Conservation (phyloP, 2,113 vertebrate species). For the Salminus brasiliensis region DNA sequence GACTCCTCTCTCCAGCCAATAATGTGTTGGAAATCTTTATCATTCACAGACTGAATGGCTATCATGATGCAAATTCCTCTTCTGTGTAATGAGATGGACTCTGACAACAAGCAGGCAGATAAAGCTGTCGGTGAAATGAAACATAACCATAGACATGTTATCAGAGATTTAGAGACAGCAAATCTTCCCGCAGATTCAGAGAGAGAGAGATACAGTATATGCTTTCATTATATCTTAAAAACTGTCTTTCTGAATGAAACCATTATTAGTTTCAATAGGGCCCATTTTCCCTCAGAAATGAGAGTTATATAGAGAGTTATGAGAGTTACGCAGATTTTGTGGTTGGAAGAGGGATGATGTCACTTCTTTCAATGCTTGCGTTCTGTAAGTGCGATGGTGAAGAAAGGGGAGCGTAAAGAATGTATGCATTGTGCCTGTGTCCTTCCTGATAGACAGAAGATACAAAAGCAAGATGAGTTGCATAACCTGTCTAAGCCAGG, state of each 20-base stretch:
- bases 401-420: not conserved
- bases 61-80: not conserved
- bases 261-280: slow-evolving; percentile 27
- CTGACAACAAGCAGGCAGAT: not conserved
- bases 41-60: not conserved
- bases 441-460: slow-evolving; percentile 7
- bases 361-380: slow-evolving; percentile 12
- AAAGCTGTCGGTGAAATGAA: slow-evolving; percentile 43
- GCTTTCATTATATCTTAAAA: not conserved
- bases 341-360: slow-evolving; percentile 40
- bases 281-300: slow-evolving; percentile 27
- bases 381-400: slow-evolving; percentile 21
- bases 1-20: not conserved
- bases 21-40: not conserved
- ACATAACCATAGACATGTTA: slow-evolving; percentile 57
- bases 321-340: slow-evolving; percentile 34
- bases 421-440: not conserved
- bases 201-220: not conserved
- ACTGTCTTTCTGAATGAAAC: not conserved
- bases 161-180: not conserved
- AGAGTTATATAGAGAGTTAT: slow-evolving; percentile 15
- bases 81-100: slow-evolving; percentile 1
- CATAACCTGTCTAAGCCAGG: not conserved
- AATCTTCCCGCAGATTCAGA: not conserved
- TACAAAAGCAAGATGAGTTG: not conserved